Base-by-base conservation (phyloP, 2,113 vertebrate genomes). In the Platysteira castanea region DNA sequence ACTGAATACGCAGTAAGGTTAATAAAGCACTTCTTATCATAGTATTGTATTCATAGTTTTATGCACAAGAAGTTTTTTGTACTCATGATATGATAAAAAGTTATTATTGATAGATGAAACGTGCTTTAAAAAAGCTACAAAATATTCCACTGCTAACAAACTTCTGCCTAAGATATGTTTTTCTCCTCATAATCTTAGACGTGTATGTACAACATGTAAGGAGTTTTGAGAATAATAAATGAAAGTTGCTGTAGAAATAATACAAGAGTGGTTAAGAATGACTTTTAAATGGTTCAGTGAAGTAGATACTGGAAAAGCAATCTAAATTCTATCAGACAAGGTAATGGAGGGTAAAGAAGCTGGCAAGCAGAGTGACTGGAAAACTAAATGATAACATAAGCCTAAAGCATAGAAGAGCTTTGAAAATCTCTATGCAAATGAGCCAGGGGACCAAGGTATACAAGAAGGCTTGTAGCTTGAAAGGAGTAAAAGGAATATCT, bases 301-400 rank as follows among this genome's bases (percentile, higher is more conserved):
- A 93, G 90, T 80, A 86, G 91, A 84, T 88, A 74, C 67, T 90
- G 68, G 37, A 42, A 78, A 49, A 49, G 76, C 88, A 94, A 95
- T 92, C 95, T 92, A 90, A 95, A 95, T 88, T 84, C 93, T 83
- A 87, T 91, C 94, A 94, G 92, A 83, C 73, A 73, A 90, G 42
- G 69, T 90, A 95, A 95, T 85, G 81, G 91, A 95, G 84, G 70
- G 88, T 64, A 71, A 93, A 71, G 50, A 95, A 84, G 44, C 85
- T 44, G 33, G 68, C 61, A 77, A 86, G 71, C 65, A 59, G 86
- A 90, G 75, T 47, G 93, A 94, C 78, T 64, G 60, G 82, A 87
- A 94, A 88, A 86, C 91, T 82, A 92, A 94, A 81, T 64, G 89
- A 91, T 94, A 92, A 78, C 63, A 21, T 78, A 96, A 96, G 59